These are phyloP conservation scores for Pelecanus crispus DNA, from an alignment of 2,113 vertebrate species.

Conservation along the genomic window DNA sequence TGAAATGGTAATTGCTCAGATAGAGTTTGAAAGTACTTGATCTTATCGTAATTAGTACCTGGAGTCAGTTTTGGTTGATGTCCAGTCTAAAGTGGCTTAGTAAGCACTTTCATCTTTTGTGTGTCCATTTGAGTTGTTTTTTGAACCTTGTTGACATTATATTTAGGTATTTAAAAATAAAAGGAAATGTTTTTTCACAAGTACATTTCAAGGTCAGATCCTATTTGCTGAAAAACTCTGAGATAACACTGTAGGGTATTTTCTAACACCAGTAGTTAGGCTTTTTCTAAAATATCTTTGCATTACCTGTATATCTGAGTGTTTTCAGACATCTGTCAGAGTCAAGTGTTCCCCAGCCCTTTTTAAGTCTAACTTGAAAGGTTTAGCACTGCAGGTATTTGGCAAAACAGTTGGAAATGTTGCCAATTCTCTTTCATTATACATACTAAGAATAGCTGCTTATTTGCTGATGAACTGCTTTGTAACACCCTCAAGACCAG, in stretches of 20 bases:
- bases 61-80: background rate
- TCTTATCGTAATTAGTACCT: background rate
- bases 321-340: background rate
- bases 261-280: background rate
- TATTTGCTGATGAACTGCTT: background rate
- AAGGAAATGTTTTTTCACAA: background rate
- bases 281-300: background rate
- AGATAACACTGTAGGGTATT: background rate
- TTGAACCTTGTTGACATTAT: background rate
- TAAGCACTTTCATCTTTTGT: background rate
- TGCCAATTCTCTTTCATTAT: slow-evolving; percentile 17
- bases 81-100: background rate
- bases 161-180: background rate
- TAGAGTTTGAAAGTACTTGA: background rate
- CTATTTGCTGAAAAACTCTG: background rate
- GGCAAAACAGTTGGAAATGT: slow-evolving; percentile 7
- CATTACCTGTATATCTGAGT: background rate
- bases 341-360: background rate
- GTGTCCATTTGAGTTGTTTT: background rate
- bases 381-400: background rate
- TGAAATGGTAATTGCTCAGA: background rate
- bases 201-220: background rate
- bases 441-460: slow-evolving; percentile 9
- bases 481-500: background rate
- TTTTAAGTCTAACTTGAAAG: background rate